Base-by-base conservation (phyloP, 2,888 invertebrate genomes). In the Trissoscelio sp. region DNA sequence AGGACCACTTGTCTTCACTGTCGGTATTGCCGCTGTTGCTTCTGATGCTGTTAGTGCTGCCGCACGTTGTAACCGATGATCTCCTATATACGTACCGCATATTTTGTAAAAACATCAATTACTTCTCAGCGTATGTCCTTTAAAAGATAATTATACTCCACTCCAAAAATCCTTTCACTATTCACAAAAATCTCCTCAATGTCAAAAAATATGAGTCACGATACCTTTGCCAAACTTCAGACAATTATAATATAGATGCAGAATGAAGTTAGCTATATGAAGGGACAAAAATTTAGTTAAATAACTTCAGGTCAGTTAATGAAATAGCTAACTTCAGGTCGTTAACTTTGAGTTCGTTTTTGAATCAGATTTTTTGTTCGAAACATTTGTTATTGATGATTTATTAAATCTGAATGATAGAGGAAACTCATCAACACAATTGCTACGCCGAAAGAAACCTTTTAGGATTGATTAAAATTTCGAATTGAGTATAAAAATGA, bases 1-100 rank as follows among this genome's bases (percentile, higher is more conserved):
- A 75, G 84, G 82, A 81, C 82, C 80, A 78, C 83, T 82, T 83
- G 81, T 83, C 83, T 80, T 82, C 72, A 75, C 79, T 75, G 72
- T 81, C 75, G 79, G 74, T 83, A 79, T 70, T 75, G 75, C 81
- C 70, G 75, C 57, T 79, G 75, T 53, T 67, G 79, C 72, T 79
- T 67, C 74, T 78, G 78, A 69, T 78, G 69, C 80, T 55, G 70
- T 64, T 67, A 60, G 77, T 64, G 67, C 78, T 78, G 64, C 81
- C 73, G 62, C 64, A 44, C 79, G 42, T 55, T 62, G 20, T 53
- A 7, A 55, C 79, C 79, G 62, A 73, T 77, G 73, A 77, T 73
- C 72, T 60, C 62, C 67, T 69, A 55, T 62, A 55, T 55, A 55
- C 48, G 60, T 67, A 70, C 67, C 73, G 69, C 73, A 60, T 55